phyloP scores from a whole-genome alignment of 2,888 invertebrate genomes.

The Branchipolynoe longqiensis region DNA sequence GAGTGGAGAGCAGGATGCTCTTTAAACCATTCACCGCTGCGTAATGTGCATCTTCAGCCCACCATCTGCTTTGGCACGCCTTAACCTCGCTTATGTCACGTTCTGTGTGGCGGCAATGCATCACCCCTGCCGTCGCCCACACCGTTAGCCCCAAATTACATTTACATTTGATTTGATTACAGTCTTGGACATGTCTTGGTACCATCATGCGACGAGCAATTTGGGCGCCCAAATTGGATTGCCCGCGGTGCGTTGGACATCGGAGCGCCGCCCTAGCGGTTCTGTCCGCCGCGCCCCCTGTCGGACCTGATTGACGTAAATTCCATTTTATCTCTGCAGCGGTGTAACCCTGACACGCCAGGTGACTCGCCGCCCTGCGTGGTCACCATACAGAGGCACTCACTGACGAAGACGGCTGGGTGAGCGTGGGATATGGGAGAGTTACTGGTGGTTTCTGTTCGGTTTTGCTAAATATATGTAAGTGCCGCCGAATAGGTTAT shows the following conservation, averaged over 20 bases:
- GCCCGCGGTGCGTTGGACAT: not conserved
- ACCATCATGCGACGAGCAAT: slow-evolving; percentile 50
- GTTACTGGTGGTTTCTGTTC: no score
- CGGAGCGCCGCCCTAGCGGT: not conserved
- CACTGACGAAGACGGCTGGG: no score
- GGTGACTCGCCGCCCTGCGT: no score
- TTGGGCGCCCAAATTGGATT: slow-evolving; percentile 44
- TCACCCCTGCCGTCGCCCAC: not conserved
- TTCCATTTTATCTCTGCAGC: slow-evolving; percentile 33
- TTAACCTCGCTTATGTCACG: slow-evolving; percentile 32
- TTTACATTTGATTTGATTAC: slow-evolving; percentile 57
- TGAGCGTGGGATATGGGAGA: no score
- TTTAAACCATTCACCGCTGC: no score
- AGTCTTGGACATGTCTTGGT: slow-evolving; percentile 23
- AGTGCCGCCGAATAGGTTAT: no score
- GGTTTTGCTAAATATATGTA: no score
- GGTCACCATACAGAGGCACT: no score
- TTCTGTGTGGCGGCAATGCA: slow-evolving; percentile 26
- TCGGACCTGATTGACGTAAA: slow-evolving; percentile 33
- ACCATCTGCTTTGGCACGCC: no score
- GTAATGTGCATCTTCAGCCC: no score
- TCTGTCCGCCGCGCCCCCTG: slow-evolving; percentile 27
- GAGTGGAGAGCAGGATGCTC: no score
- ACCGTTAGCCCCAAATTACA: slow-evolving; percentile 38
- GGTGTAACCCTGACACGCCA: slow-evolving; percentile 27